Conservation (phyloP, 2,888 invertebrate genomes). For the Trichogramma evanescens region DNA sequence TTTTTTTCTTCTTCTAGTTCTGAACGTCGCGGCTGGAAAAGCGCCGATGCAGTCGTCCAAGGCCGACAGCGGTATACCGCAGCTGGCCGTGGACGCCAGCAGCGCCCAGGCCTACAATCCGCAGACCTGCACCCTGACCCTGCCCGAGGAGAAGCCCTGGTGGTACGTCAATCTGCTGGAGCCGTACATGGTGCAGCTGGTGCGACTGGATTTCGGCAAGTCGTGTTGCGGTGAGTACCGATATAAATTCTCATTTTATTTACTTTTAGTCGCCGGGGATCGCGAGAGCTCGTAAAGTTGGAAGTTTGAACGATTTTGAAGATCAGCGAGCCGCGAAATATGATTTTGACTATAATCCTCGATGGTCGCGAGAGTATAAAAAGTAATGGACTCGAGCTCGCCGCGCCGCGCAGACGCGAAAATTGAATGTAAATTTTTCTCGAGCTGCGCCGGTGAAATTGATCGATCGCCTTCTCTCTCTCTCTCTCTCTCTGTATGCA, state of each 20-base stretch:
- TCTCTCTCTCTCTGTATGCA: background rate
- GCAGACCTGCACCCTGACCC: constrained; percentile 82
- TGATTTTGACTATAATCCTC: no score
- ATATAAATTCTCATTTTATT: background rate
- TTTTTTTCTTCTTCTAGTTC: constrained; percentile 54
- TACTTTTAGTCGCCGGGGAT: background rate
- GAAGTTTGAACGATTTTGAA: no score
- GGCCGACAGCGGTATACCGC: constrained; percentile 75
- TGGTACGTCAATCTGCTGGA: constrained; percentile 93
- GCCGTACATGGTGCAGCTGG: constrained; percentile 91
- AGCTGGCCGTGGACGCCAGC: constrained; percentile 86
- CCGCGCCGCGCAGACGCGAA: no score
- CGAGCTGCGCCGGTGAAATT: background rate
- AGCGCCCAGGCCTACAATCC: constrained; percentile 73
- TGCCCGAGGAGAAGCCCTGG: constrained; percentile 79
- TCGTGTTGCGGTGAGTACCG: constrained; percentile 75
- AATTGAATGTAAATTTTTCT: background rate
- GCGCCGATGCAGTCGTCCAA: constrained; percentile 91
- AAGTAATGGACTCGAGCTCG: no score
- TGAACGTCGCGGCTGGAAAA: constrained; percentile 90
- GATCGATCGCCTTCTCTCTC: background rate
- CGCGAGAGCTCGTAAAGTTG: background rate
- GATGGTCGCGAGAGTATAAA: no score
- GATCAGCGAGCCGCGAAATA: no score
- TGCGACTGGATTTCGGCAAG: constrained; percentile 83